Base-by-base conservation (phyloP, 2,797 vertebrate species). In the Spheniscus humboldti region DNA sequence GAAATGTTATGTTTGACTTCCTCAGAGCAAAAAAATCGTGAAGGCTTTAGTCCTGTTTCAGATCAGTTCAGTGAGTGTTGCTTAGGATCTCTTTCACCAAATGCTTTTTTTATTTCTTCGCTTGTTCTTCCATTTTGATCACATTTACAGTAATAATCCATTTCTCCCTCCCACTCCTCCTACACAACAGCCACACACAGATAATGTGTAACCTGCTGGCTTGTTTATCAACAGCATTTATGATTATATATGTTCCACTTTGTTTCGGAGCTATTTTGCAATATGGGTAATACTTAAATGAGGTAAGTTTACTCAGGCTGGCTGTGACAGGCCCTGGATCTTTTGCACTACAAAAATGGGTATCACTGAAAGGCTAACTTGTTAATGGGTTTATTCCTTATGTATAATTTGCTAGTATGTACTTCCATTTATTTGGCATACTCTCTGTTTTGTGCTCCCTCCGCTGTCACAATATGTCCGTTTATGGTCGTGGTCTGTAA, bases 131-230 rank as follows among this genome's bases (percentile, higher is more conserved):
- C 72, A 89, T 93, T 94, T 80, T 85, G 77, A 64, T 93, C 88
- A 85, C 41, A 89, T 94, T 97, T 97, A 95, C 94, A 77, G 96
- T 97, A 97, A 97, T 18, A 82, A 69, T 60, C 41, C 7, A 11
- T 57, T 91, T 91, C 60, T 91, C 19, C 75, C 83, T 95, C 86
- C 90, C 75, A 91, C 66, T 81, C 88, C 84, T 92, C 94, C 94
- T 88, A 86, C 91, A 47, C 7, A 1, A 37, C 43, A 43, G 2
- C 62, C 59, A 86, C 59, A 43, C 39, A 62, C 18, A 81, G 53
- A 89, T 83, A 64, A 45, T 11, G 10, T 80, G 19, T 82, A 84
- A 79, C 35, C 52, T 87, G 25, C 31, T 77, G 63, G 39, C 66
- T 79, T 96, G 69, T 96, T 94, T 92, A 81, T 91, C 91, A 86